Evolutionary conservation across 2,888 invertebrate genomes (phyloP).

Genomic region (Nipponacmea schrenckii): DNA sequence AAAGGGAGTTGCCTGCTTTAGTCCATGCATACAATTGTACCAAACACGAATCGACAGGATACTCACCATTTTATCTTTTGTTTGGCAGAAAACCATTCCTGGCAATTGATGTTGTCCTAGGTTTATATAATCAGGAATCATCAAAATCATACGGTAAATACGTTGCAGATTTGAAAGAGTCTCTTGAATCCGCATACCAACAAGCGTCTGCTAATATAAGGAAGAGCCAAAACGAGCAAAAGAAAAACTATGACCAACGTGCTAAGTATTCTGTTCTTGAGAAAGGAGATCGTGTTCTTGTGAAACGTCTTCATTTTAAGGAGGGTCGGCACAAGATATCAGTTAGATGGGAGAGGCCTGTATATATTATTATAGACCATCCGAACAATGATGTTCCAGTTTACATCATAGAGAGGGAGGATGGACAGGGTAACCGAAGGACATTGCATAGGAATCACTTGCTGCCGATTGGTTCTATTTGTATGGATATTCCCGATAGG

Average conservation of each 20-base stretch:
- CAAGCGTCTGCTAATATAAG: too few species aligned
- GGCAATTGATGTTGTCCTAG: conserved; percentile 22
- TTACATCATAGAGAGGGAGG: neutral
- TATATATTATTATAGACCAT: neutral
- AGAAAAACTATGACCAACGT: too few species aligned
- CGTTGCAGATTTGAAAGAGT: conserved; percentile 10
- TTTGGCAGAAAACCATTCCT: conserved; percentile 22
- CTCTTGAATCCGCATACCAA: conserved; percentile 18
- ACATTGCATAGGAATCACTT: neutral
- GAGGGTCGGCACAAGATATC: conserved; percentile 5
- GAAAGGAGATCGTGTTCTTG: neutral
- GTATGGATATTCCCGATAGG: too few species aligned
- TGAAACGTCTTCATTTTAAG: neutral
- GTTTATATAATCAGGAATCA: neutral
- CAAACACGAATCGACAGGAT: conserved; percentile 17
- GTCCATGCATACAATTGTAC: conserved; percentile 26
- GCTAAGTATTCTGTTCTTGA: neutral
- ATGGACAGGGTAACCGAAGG: neutral
- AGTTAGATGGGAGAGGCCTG: conserved; percentile 5
- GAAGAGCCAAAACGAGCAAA: neutral
- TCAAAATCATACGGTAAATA: too few species aligned
- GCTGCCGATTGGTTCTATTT: too few species aligned
- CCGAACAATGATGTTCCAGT: neutral
- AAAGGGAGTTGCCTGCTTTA: conserved; percentile 16
- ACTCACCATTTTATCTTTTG: conserved; percentile 19